phyloP scores from a whole-genome alignment of 2,113 vertebrate species.

The Malurus cyaneus region DNA sequence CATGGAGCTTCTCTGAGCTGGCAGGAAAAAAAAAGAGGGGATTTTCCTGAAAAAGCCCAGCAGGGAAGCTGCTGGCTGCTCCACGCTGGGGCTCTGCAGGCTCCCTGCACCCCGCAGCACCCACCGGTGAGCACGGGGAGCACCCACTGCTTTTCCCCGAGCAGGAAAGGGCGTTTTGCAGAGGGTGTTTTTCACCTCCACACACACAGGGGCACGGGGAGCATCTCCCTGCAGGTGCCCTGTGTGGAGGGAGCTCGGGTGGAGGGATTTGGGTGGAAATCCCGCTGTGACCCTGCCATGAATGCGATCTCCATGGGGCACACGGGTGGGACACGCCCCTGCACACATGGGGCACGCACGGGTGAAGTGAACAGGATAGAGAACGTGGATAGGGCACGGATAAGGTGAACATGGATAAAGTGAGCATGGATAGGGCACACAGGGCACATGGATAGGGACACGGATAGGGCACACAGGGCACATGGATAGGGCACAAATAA shows the following conservation, averaged over 20 bases:
- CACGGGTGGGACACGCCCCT: no score
- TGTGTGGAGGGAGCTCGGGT: fast-evolving
- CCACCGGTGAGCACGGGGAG: fast-evolving
- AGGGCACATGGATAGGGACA: not conserved
- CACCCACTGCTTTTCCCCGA: fast-evolving
- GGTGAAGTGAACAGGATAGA: not conserved
- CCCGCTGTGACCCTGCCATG: fast-evolving
- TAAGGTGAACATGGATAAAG: fast-evolving
- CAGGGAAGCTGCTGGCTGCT: not conserved
- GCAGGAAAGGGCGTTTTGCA: fast-evolving
- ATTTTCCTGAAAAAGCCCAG: not conserved
- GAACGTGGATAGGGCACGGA: not conserved
- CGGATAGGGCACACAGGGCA: fast-evolving
- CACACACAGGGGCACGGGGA: fast-evolving
- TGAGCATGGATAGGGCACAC: not conserved
- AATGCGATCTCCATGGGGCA: fast-evolving
- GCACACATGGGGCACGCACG: fast-evolving
- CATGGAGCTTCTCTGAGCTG: not conserved
- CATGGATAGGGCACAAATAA: no score
- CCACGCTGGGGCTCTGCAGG: fast-evolving
- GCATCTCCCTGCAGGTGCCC: not conserved
- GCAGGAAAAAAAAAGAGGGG: not conserved
- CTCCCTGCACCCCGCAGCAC: fast-evolving
- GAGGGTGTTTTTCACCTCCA: fast-evolving
- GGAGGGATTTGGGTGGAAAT: fast-evolving